Evolutionary conservation across 2,113 vertebrate genomes (phyloP).

Genomic region (Ifrita kowaldi): DNA sequence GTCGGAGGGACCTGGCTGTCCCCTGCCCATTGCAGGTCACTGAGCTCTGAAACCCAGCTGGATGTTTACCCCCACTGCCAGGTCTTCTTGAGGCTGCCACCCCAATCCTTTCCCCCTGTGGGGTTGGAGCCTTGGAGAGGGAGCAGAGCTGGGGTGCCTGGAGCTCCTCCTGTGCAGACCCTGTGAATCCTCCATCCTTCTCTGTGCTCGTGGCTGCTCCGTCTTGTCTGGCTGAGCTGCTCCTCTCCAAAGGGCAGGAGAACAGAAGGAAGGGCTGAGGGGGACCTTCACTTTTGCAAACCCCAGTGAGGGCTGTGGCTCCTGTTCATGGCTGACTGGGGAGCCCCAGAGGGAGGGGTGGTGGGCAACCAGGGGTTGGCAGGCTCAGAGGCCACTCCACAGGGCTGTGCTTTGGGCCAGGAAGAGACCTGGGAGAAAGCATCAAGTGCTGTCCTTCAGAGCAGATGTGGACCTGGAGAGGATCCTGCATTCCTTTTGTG

Average conservation of each 20-base stretch:
- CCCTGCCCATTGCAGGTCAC: neutral
- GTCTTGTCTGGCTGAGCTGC: neutral
- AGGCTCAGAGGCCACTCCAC: neutral
- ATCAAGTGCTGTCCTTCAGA: neutral
- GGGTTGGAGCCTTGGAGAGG: neutral
- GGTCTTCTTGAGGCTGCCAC: neutral
- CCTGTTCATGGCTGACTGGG: neutral
- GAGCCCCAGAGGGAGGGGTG: neutral
- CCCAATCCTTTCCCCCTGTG: neutral
- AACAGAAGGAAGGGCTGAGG: neutral
- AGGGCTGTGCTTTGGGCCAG: neutral
- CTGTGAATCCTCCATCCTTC: neutral
- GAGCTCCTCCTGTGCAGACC: neutral
- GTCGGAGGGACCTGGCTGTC: rapidly evolving
- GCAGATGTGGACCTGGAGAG: neutral
- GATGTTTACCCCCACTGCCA: neutral
- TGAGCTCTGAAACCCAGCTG: neutral
- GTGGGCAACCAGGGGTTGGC: neutral
- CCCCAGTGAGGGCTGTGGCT: neutral
- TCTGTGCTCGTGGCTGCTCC: rapidly evolving
- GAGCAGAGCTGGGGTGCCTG: neutral
- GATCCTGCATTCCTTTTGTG: neutral
- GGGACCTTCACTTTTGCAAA: neutral
- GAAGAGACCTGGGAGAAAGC: neutral
- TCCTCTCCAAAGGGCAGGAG: neutral